Conservation (phyloP, 2,888 invertebrate genomes). For the Philereme transversata region DNA sequence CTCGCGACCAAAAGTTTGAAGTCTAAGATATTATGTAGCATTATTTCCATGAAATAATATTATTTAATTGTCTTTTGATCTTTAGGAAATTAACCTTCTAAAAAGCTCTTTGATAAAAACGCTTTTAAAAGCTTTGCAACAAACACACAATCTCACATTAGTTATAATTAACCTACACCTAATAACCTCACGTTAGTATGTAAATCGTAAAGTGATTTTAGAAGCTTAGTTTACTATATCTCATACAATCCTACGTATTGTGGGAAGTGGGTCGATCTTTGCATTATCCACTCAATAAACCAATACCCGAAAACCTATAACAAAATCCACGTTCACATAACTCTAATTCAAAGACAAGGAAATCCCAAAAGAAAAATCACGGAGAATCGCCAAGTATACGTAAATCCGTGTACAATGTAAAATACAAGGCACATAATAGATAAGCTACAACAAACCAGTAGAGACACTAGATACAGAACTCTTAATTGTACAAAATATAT, state of each 20-base stretch:
- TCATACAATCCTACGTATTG: too few relatives aligned
- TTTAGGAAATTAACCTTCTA: slow-evolving; percentile 22
- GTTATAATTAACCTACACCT: too few relatives aligned
- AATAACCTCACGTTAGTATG: too few relatives aligned
- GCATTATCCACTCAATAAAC: slow-evolving; percentile 2
- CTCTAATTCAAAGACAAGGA: slow-evolving; percentile 24
- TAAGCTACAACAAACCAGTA: not conserved
- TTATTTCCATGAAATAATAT: slow-evolving; percentile 23
- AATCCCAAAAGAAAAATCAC: slow-evolving; percentile 28
- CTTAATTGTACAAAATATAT: not conserved
- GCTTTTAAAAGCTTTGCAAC: too few relatives aligned
- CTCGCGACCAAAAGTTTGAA: slow-evolving; percentile 21
- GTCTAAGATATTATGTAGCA: slow-evolving; percentile 20
- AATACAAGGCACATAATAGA: slow-evolving; percentile 28
- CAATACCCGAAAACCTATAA: slow-evolving; percentile 10
- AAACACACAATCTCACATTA: too few relatives aligned
- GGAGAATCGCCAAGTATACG: slow-evolving; percentile 24
- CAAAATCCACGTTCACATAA: slow-evolving; percentile 12
- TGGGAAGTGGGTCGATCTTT: not conserved
- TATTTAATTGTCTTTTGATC: slow-evolving; percentile 17
- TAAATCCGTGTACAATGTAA: slow-evolving; percentile 31
- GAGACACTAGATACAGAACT: not conserved
- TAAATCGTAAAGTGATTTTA: too few relatives aligned
- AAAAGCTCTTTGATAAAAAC: not conserved
- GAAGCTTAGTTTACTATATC: too few relatives aligned